Base-by-base conservation (phyloP, 2,113 vertebrate genomes). In the Platysteira castanea region DNA sequence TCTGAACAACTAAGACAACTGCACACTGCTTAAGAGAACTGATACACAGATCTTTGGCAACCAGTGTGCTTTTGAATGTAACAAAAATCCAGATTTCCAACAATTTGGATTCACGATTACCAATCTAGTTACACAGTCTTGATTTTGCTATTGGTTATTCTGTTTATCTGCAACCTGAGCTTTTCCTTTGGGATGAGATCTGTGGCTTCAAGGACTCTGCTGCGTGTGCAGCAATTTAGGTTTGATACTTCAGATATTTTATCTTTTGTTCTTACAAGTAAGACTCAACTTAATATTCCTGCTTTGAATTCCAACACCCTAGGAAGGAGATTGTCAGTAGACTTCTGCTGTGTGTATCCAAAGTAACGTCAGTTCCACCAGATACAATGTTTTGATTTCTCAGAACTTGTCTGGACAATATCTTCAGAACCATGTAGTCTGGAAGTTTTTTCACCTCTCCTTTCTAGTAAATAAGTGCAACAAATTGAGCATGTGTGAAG, bases 181-280 rank as follows among this genome's bases (percentile, higher is more conserved):
- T 79, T 21, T 15, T 83, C 22, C n/a, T 89, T 18, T 41, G 9
- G 22, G 31, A 53, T 61, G 19, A 75, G 10, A 78, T 33, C 23
- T 85, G 17, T 60, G 75, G 18, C 56, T 67, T 79, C 47, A 67
- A 53, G 52, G 56, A 75, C 41, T 92, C 39, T 28, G 15, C 23
- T 4, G 0, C 10, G 39, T 0, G 0, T 30, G n/a, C 28, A 49
- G n/a, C 46, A 64, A 39, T 75, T 75, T 33, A 61, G 26, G n/a
- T 52, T 75, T 71, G 21, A 79, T 49, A 46, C 31, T 73, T 76
- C 0, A 20, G 11, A 5, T 70, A 70, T 74, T 85, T 73, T 64
- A 56, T 26, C 41, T 65, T 60, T 80, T 46, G 24, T 42, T 93
- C 35, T 80, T 67, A 65, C 8, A 78, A 63, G 7, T 41, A 69